Conservation (phyloP, 2,797 vertebrate genomes). For the Poeciliopsis presidionis region DNA sequence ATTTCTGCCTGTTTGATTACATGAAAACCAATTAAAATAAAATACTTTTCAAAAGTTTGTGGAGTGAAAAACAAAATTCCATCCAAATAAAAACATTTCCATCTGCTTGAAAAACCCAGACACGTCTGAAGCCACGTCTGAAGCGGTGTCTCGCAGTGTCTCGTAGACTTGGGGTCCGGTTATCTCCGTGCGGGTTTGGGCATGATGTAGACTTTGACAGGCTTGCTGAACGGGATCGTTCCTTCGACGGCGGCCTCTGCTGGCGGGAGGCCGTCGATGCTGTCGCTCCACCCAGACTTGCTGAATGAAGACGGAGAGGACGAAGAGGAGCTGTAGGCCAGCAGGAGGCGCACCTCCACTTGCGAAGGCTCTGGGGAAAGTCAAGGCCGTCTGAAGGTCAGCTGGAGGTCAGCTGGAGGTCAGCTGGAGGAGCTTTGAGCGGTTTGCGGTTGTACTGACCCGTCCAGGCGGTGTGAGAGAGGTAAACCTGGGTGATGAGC, state of each 20-base stretch:
- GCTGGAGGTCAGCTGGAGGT: not conserved
- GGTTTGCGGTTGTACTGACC: conserved; percentile 71
- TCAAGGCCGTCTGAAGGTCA: not conserved
- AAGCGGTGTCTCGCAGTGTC: not conserved
- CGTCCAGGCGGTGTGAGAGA: conserved; percentile 96
- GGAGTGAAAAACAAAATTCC: not conserved
- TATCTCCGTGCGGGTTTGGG: conserved; percentile 93
- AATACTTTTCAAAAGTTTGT: not conserved
- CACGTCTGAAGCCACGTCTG: not conserved
- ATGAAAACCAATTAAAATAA: conserved; percentile 25
- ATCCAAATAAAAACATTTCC: not conserved
- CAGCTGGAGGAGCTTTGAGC: not conserved
- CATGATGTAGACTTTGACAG: conserved; percentile 96
- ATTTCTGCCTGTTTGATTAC: conserved; percentile 24
- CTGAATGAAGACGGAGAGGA: conserved; percentile 66
- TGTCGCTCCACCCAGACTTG: conserved; percentile 84
- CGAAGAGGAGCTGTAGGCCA: conserved; percentile 89
- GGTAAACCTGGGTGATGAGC: conserved; percentile 96
- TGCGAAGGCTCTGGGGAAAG: conserved; percentile 88
- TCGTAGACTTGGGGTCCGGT: not conserved
- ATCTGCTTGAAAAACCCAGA: not conserved
- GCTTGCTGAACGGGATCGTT: conserved; percentile 93
- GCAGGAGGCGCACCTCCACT: conserved; percentile 90
- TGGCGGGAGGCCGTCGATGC: conserved; percentile 76
- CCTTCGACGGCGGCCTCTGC: conserved; percentile 87